Base-by-base conservation (phyloP, 2,797 vertebrate genomes). In the Malurus splendens region DNA sequence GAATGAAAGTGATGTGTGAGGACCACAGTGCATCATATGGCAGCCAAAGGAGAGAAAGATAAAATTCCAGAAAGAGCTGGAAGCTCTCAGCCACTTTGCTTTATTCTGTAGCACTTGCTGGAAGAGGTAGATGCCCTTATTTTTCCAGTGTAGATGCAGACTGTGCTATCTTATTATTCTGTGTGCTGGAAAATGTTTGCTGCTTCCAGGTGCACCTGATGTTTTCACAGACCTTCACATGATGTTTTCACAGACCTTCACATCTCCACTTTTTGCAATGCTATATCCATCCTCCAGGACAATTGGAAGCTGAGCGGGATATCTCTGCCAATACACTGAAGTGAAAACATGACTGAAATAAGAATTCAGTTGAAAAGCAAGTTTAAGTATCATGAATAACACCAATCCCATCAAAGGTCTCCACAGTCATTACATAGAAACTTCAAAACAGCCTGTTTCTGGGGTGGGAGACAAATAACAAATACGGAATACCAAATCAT, bases 151-250 rank as follows among this genome's bases (percentile, higher is more conserved):
- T 3, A 87, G 24, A 33, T 52, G 22, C 13, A 90, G n/a, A 30
- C 38, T 52, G 15, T 18, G 41, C 3, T 19, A 41, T 18, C 47
- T 71, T 54, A n/a, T 3, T 54, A 14, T 38, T 77, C 23, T 28
- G 9, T 10, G 28, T 38, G 14, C 45, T 23, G 13, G 12, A 45
- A 23, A 44, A 12, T 38, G 38, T 62, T 66, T 59, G 15, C 42
- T 67, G 1, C 95, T 91, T 87, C 92, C 92, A 95, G 64, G 57
- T 12, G 72, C 90, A 96, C 1, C 18, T 39, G 18, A 27, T 57
- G 57, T 82, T 87, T 67, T 90, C 88, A 87, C 91, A 97, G 39
- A 93, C 61, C 32, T 94, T 86, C 47, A 94, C n/a, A n/a, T 39
- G 18, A 27, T 57, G 57, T 82, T 87, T 67, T 90, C 88, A 87